Base-by-base conservation (phyloP, 2,888 invertebrate species). In the Xestoiulus laeticollis region DNA sequence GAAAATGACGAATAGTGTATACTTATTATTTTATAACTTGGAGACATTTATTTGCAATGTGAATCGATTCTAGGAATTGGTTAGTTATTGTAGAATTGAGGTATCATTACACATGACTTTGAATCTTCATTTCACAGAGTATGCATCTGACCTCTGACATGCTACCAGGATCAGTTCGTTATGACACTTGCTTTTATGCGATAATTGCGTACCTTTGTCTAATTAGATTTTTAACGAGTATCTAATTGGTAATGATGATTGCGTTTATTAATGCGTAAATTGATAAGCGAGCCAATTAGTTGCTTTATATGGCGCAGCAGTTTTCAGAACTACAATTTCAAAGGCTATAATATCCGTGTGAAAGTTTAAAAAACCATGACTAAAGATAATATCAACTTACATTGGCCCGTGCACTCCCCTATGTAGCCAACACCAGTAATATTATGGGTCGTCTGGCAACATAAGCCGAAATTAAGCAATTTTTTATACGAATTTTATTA, bases 261-360 rank as follows among this genome's bases (percentile, higher is more conserved):
- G 68, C 68, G 26, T 68, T 68, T 68, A 26, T 26, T 68, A 68
- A 68, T 68, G 26, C 68, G 26, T 68, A 26, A 68, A 68, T 26
- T 68, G 68, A 68, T 68, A 68, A 68, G 68, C 68, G 10, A 26
- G 68, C 68, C 68, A 26, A 68, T 68, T 68, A 68, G 68, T 68
- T 68, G 68, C 26, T 26, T 26, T 12, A 68, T 68, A 5, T 68
- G 68, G 12, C 68, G n/a, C 26, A n/a, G 68, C 12, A 14, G 10
- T 26, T 68, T 68, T 68, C 26, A 26, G 22, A 68, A 68, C 26
- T 26, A 8, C 22, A 5, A 26, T n/a, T 68, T 68, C 26, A 68
- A 8, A 5, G 68, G 68, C 68, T 26, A 68, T 68, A 68, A 68
- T 68, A 68, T 26, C 26, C 68, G 68, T 68, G 68, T 10, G 68